Evolutionary conservation across 2,113 vertebrate genomes (phyloP).

Genomic region (Sisor rabdophorus): DNA sequence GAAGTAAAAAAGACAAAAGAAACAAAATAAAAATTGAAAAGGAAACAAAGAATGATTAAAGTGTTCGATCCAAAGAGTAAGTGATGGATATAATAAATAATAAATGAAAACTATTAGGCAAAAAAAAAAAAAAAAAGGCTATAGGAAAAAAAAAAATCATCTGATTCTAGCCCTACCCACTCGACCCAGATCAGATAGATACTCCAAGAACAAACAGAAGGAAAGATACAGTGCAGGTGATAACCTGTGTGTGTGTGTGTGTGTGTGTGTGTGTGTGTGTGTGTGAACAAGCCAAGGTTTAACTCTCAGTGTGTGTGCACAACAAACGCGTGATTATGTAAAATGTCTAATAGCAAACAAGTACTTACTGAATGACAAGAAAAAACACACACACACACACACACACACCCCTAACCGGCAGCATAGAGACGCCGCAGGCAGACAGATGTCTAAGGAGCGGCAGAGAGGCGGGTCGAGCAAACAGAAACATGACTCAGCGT

Average conservation of each 20-base stretch:
- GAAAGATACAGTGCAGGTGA: background rate
- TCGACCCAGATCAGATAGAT: background rate
- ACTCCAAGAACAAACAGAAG: background rate
- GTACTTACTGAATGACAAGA: conserved; percentile 17
- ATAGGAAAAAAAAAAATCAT: too few species aligned
- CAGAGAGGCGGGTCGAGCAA: conserved; percentile 1
- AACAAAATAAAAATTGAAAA: too few species aligned
- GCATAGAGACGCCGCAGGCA: background rate
- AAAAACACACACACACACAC: conserved; percentile 1
- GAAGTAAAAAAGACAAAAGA: too few species aligned
- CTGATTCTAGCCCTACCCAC: background rate
- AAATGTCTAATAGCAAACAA: too few species aligned
- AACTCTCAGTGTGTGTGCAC: conserved; percentile 9
- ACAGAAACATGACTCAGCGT: conserved; percentile 45
- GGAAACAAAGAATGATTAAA: too few species aligned
- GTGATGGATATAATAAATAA: too few species aligned
- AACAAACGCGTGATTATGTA: conserved; percentile 5
- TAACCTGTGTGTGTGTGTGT: background rate
- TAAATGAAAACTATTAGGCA: too few species aligned
- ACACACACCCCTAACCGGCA: background rate
- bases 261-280: background rate
- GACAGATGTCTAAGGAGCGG: conserved; percentile 22
- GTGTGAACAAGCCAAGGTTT: background rate
- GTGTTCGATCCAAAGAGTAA: too few species aligned
- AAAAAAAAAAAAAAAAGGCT: too few species aligned